Evolutionary conservation across 2,797 vertebrate genomes (phyloP).

Genomic region (Chiloscyllium punctatum): DNA sequence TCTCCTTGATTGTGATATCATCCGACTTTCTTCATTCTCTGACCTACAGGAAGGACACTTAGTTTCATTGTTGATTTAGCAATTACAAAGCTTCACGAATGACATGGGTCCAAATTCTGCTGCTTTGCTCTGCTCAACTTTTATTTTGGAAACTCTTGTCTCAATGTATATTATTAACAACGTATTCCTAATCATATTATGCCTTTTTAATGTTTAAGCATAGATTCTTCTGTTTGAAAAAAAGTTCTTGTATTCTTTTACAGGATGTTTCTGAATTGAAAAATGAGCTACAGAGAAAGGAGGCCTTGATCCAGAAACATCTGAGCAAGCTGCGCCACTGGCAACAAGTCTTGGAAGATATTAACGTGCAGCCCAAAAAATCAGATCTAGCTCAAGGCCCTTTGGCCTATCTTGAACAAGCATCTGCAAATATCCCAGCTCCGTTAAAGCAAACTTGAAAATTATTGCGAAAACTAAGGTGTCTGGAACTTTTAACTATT

Average conservation of each 20-base stretch:
- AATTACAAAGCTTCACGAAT: not conserved
- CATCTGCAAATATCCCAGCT: constrained; percentile 85
- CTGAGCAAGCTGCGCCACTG: constrained; percentile 83
- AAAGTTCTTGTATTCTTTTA: not conserved
- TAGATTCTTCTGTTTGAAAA: not conserved
- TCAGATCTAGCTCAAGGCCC: constrained; percentile 84
- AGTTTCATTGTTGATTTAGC: no score
- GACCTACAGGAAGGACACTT: no score
- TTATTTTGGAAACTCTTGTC: not conserved
- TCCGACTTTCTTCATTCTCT: no score
- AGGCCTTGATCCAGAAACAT: constrained; percentile 88
- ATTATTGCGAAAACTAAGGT: not conserved
- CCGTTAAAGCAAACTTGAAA: constrained; percentile 73
- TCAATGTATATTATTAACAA: constrained; percentile 15
- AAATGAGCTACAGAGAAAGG: constrained; percentile 90
- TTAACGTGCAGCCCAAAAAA: constrained; percentile 82
- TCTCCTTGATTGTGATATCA: no score
- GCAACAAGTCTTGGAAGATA: constrained; percentile 92
- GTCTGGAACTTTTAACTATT: not conserved
- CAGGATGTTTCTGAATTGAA: constrained; percentile 91
- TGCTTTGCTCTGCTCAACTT: not conserved
- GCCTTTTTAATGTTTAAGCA: not conserved
- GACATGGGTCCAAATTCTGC: not conserved
- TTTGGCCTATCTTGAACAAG: constrained; percentile 85
- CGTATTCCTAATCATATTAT: not conserved